A percentile compares a stretch with the other conserved stretches of the same genome.
Evolutionary conservation across 2,113 vertebrate species (phyloP).

Genomic region (Jacana jacana): DNA sequence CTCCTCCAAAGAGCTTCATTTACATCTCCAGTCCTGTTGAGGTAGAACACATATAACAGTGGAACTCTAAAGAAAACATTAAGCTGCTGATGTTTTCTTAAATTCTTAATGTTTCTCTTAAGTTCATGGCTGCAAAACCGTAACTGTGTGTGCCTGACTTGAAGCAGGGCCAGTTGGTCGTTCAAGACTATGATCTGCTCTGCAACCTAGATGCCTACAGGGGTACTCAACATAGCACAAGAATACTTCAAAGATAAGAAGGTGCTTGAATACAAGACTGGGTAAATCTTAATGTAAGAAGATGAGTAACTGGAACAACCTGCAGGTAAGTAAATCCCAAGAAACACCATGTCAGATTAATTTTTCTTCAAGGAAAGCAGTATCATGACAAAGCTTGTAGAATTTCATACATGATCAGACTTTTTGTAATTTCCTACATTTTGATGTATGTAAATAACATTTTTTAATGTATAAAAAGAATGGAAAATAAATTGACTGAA

Average conservation of each 20-base stretch:
- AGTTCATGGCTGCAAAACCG: background rate
- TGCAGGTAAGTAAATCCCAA: background rate
- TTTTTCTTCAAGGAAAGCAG: background rate
- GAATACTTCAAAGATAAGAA: background rate
- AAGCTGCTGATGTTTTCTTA: background rate
- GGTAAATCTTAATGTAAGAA: background rate
- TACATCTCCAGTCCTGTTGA: background rate
- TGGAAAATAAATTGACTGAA: background rate
- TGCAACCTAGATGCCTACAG: background rate
- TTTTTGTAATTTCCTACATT: background rate
- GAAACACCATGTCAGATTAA: background rate
- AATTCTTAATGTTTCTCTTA: background rate
- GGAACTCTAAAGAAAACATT: background rate
- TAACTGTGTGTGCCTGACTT: background rate
- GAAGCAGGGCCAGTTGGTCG: background rate
- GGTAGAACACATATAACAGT: background rate
- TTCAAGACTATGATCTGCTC: background rate
- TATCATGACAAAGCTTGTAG: background rate
- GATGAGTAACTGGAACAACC: background rate
- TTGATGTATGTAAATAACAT: background rate
- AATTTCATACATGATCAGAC: background rate
- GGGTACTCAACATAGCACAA: rapidly evolving
- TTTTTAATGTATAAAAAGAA: background rate
- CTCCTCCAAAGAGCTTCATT: background rate
- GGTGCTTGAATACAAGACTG: background rate